Conservation (phyloP, 2,113 vertebrate species). For the Anthoscopus minutus region DNA sequence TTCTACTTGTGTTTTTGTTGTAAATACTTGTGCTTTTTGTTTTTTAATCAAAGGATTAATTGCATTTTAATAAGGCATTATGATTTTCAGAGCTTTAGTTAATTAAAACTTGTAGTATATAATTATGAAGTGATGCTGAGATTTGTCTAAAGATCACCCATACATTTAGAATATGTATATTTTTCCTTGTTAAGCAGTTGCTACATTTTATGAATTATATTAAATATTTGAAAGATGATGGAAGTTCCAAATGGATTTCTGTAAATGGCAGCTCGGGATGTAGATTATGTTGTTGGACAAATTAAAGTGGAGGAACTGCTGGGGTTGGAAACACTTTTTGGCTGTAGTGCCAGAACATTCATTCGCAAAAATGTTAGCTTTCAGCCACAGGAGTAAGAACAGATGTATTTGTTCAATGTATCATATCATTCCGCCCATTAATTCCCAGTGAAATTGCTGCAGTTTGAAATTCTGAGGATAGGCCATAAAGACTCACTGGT, state of each 20-base stretch:
- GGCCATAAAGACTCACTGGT: neutral
- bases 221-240: constrained; percentile 49
- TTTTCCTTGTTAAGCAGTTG: constrained; percentile 71
- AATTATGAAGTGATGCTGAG: constrained; percentile 86
- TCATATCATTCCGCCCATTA: constrained; percentile 50
- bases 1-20: constrained; percentile 99
- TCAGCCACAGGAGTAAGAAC: neutral
- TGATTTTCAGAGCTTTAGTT: constrained; percentile 87
- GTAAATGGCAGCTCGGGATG: constrained; percentile 21
- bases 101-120: constrained; percentile 87
- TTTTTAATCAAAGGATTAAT: constrained; percentile 99
- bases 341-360: constrained; percentile 5
- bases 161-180: constrained; percentile 77
- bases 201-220: constrained; percentile 44
- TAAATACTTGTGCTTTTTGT: constrained; percentile 99
- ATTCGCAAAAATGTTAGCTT: constrained; percentile 48
- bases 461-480: neutral
- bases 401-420: constrained; percentile 59
- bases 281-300: constrained; percentile 31
- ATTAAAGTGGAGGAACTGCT: constrained; percentile 29
- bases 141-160: constrained; percentile 83
- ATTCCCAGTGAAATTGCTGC: constrained; percentile 33
- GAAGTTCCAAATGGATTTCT: constrained; percentile 58
- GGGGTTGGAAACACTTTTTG: constrained; percentile 37
- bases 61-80: constrained; percentile 99